phyloP scores from a whole-genome alignment of 2,797 vertebrate species.

The Tadarida brasiliensis region DNA sequence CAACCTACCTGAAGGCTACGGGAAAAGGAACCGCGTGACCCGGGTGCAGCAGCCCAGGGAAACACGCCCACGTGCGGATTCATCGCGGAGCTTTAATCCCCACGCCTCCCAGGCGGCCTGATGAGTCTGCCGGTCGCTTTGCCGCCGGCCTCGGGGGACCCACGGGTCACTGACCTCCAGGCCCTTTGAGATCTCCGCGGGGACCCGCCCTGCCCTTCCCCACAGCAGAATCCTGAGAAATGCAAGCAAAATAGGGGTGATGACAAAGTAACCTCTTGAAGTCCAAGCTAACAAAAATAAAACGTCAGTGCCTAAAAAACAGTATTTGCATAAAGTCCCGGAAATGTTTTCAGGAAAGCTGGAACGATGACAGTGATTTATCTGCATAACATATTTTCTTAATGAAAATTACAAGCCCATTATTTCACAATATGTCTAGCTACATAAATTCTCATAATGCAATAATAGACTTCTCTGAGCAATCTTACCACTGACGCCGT shows the following conservation, averaged over 20 bases:
- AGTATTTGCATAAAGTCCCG: too few species aligned
- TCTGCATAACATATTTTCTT: constrained; percentile 3
- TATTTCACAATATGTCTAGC: constrained; percentile 17
- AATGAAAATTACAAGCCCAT: neutral
- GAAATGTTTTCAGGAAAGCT: neutral
- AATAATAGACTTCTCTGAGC: neutral
- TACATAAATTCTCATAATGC: constrained; percentile 1
- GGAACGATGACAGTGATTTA: neutral
- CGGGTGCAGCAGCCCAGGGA: constrained; percentile 61
- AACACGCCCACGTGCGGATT: constrained; percentile 69
- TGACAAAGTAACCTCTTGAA: neutral
- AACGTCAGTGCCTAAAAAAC: neutral
- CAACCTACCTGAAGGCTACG: constrained; percentile 80
- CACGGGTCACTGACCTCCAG: neutral
- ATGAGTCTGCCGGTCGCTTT: neutral
- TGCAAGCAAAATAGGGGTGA: neutral
- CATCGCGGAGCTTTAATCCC: constrained; percentile 63
- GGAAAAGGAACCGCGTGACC: constrained; percentile 57
- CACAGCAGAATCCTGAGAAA: neutral
- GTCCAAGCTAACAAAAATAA: neutral
- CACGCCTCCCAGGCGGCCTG: constrained; percentile 11
- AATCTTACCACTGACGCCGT: constrained; percentile 31
- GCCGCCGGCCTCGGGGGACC: neutral
- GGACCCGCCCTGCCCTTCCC: neutral
- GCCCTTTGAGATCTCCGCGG: neutral